Percentiles rank a stretch among this genome's conserved stretches.
Conservation (phyloP, 1,140 invertebrate genomes). For the Rhizoglyphus robini region DNA sequence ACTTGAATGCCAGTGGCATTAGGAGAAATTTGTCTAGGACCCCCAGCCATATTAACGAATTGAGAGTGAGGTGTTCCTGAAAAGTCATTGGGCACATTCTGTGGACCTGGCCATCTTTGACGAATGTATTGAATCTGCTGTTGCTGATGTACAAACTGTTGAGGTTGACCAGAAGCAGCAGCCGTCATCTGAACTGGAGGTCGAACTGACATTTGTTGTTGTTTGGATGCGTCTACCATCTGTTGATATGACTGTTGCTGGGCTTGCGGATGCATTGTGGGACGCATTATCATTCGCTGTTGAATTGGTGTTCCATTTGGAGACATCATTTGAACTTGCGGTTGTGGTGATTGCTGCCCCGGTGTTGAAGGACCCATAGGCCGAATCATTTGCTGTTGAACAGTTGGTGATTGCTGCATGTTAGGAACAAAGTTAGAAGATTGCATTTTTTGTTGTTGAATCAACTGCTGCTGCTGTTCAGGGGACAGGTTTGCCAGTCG, state of each 20-base stretch:
- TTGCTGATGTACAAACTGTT: constrained; percentile 21
- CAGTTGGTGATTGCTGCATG: background rate
- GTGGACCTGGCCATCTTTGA: background rate
- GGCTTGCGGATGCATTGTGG: background rate
- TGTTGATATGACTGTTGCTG: constrained; percentile 20
- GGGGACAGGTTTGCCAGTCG: background rate
- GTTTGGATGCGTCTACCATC: constrained; percentile 19
- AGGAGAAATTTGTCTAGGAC: too few relatives aligned
- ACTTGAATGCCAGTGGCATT: constrained; percentile 7
- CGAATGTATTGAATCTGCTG: constrained; percentile 20
- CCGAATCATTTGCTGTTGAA: constrained; percentile 17
- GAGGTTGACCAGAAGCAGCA: too few relatives aligned
- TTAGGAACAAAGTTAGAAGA: background rate
- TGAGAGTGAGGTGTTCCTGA: background rate
- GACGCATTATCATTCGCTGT: constrained; percentile 13
- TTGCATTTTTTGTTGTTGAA: constrained; percentile 40
- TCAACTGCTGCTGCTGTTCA: constrained; percentile 31
- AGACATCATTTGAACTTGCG: background rate
- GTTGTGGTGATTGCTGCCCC: background rate
- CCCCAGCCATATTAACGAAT: too few relatives aligned
- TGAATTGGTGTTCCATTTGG: background rate
- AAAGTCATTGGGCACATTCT: background rate
- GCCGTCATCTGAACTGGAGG: constrained; percentile 15
- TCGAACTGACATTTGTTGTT: constrained; percentile 3
- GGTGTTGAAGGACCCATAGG: background rate